Percentiles rank a stretch among this genome's conserved stretches.
Conservation (phyloP, 2,888 invertebrate genomes). For the Leptura quadrifasciata region DNA sequence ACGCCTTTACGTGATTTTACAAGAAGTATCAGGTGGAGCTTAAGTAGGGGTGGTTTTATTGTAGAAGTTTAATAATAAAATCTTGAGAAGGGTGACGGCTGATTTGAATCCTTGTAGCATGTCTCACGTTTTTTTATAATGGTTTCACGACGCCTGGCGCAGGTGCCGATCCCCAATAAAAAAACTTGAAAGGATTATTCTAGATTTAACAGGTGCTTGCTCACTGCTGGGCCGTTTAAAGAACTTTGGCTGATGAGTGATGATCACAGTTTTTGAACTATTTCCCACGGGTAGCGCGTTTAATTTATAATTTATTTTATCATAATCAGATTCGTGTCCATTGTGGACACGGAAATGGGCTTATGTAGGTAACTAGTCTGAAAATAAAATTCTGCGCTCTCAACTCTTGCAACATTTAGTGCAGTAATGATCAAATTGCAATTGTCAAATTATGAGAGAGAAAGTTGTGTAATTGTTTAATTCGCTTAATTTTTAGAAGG, state of each 20-base stretch:
- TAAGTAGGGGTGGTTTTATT: conserved; percentile 32
- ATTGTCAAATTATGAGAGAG: too few relatives aligned
- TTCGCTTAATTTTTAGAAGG: too few relatives aligned
- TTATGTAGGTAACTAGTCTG: not conserved
- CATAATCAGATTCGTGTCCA: conserved; percentile 23
- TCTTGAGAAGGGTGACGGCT: conserved; percentile 30
- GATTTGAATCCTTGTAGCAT: conserved; percentile 44
- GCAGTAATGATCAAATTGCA: too few relatives aligned
- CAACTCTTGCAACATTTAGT: too few relatives aligned
- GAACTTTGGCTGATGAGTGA: conserved; percentile 49
- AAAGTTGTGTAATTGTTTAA: too few relatives aligned
- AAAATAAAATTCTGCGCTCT: too few relatives aligned
- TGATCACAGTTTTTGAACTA: conserved; percentile 45
- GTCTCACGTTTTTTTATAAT: conserved; percentile 50
- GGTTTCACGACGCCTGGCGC: conserved; percentile 46
- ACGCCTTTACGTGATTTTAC: conserved; percentile 46
- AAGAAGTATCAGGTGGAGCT: conserved; percentile 10
- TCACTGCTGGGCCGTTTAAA: conserved; percentile 48
- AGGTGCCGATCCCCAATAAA: conserved; percentile 53
- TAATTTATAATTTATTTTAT: conserved; percentile 33
- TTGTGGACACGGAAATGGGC: not conserved
- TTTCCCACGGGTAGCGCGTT: conserved; percentile 46
- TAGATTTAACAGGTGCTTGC: conserved; percentile 63
- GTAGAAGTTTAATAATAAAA: conserved; percentile 40
- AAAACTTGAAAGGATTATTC: conserved; percentile 56